These are phyloP conservation scores for Coturnix japonica DNA, from an alignment of 2,113 vertebrate species.

Conservation along the genomic window DNA sequence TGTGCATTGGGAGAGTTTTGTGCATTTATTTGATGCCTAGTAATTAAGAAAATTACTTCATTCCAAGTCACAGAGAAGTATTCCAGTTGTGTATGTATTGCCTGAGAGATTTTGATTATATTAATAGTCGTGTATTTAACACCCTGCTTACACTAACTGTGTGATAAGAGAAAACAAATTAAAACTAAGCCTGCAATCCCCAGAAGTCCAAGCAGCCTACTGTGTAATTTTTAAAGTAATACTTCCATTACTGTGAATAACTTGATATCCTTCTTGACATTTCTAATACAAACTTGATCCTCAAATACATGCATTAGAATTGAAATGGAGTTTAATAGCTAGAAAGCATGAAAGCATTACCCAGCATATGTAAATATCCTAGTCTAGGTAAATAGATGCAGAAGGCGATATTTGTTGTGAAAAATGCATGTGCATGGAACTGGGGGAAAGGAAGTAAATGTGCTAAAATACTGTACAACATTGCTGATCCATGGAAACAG, in stretches of 20 bases:
- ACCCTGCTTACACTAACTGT: not conserved
- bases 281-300: not conserved
- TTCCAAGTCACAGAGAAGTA: not conserved
- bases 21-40: not conserved
- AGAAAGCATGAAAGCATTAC: not conserved
- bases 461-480: not conserved
- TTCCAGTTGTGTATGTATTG: not conserved
- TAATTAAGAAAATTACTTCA: not conserved
- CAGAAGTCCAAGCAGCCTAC: not conserved
- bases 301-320: rapidly evolving
- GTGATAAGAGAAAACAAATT: not conserved
- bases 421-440: not conserved
- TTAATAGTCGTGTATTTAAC: not conserved
- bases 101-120: not conserved
- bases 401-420: not conserved
- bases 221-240: not conserved
- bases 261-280: not conserved
- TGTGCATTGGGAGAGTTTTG: not conserved
- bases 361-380: not conserved
- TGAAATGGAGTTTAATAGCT: not conserved
- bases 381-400: not conserved
- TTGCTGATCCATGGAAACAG: not conserved
- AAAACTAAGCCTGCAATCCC: not conserved
- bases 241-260: not conserved
- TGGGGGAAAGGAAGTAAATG: not conserved